A percentile compares a stretch with the other conserved stretches of the same genome.
phyloP scores from a whole-genome alignment of 2,888 invertebrate species.

The Automeris io region DNA sequence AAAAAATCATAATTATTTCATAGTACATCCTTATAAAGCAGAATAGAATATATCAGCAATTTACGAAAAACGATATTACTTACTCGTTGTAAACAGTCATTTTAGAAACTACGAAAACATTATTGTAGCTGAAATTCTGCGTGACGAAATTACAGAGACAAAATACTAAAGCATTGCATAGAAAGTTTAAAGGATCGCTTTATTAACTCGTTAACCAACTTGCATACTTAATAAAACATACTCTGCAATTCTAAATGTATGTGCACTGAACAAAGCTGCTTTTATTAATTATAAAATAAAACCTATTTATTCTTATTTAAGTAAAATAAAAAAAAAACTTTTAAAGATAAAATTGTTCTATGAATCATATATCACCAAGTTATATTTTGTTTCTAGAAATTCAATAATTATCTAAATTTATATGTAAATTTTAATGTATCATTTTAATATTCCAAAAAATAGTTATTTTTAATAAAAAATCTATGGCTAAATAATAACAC shows the following conservation, averaged over 20 bases:
- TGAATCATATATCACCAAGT: no score
- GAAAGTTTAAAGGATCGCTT: slow-evolving; percentile 24
- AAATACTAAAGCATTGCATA: slow-evolving; percentile 23
- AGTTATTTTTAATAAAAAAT: no score
- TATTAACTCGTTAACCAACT: slow-evolving; percentile 24
- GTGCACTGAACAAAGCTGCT: no score
- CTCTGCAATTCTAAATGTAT: slow-evolving; percentile 6
- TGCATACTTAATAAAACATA: slow-evolving; percentile 29
- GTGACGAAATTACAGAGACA: slow-evolving; percentile 13
- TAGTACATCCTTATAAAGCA: neutral
- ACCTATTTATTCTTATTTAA: no score
- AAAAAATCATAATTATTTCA: neutral
- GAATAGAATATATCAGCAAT: neutral
- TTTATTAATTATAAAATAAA: no score
- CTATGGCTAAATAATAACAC: no score
- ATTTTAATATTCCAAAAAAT: no score
- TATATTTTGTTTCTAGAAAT: no score
- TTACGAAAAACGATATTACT: slow-evolving; percentile 10
- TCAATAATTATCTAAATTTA: no score
- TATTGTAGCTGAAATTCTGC: slow-evolving; percentile 12
- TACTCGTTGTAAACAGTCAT: slow-evolving; percentile 6
- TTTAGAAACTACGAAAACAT: slow-evolving; percentile 14
- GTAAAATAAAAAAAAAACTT: no score
- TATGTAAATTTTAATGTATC: no score
- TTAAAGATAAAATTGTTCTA: no score